Evolutionary conservation across 2,113 vertebrate genomes (phyloP), one percentile per base, ranked within the genome.

Genomic region (Dryoscopus gambensis): DNA sequence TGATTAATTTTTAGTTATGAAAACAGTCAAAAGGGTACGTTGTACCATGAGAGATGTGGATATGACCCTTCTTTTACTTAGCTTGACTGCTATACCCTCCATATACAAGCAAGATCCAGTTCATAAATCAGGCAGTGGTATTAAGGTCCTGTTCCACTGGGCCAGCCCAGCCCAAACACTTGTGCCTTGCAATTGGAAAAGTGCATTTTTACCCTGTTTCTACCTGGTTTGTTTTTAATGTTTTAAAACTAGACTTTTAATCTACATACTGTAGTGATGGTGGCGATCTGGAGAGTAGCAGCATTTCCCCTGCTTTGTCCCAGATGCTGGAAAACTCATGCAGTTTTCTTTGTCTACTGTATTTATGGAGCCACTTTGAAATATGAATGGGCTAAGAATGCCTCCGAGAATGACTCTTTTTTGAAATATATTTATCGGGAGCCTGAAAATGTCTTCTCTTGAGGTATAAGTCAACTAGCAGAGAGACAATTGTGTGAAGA

Each of bases 21-120:
- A 64, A 89, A 35, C 18, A 57, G 22, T 11, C 13, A 73, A 50
- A 92, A 57, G 27, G 9, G 7, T 14, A 16, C 16, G 10, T 7
- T 75, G 7, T 25, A 13, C 33, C 19, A 21, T 24, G 15, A 37
- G 6, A 76, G 6, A 40, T 28, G 14, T 52, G 52, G 10, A 18
- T 25, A 7, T 35, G 14, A 20, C 5, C 3, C 5, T 63, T 65
- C 21, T 33, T 75, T 33, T 21, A 33, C 18, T 87, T 40, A 44
- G 9, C 27, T 84, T 47, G 47, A 4, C 35, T 68, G 7, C 39
- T 52, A 7, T 1, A 10, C 5, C 60, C 3, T 5, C 37, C 0
- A 0, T 7, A 24, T 2, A 14, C 2, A 52, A n/a, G 23, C 7
- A n/a, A n/a, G 37, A 57, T 37, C 13, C 30, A 40, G 30, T 37